Conservation (phyloP, 2,113 vertebrate genomes). For the Balaeniceps rex region DNA sequence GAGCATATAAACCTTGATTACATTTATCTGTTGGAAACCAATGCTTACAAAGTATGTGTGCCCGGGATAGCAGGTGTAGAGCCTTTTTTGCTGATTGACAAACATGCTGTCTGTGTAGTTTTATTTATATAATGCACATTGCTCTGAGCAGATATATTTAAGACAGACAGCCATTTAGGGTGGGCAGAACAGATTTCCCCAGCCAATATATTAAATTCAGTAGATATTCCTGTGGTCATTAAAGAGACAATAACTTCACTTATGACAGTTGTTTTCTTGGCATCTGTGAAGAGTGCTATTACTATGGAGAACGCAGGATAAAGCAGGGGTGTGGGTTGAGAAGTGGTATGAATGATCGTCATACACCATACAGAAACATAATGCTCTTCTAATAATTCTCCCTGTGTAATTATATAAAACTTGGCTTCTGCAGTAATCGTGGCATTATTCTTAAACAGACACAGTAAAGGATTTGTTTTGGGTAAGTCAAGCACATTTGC, state of each 20-base stretch:
- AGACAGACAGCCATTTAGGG: background rate
- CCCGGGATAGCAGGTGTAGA: background rate
- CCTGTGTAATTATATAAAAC: background rate
- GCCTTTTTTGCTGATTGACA: slow-evolving; percentile 24
- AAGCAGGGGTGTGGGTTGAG: background rate
- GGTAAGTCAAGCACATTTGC: background rate
- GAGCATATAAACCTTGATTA: slow-evolving; percentile 81
- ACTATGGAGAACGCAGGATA: background rate
- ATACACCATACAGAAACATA: fast-evolving
- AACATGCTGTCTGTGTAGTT: background rate
- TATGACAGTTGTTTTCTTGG: background rate
- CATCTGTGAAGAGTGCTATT: background rate
- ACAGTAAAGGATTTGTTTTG: background rate
- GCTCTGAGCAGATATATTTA: background rate
- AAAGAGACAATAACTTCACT: background rate
- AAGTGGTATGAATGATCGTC: background rate
- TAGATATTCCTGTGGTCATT: background rate
- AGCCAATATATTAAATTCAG: background rate
- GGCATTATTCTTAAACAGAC: background rate
- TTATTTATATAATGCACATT: background rate
- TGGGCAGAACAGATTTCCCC: background rate
- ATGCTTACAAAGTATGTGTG: slow-evolving; percentile 60
- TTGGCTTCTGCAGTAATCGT: background rate
- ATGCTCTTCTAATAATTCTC: background rate
- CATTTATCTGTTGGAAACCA: slow-evolving; percentile 78